Conservation (phyloP, 2,797 vertebrate genomes). For the Florisuga fusca region DNA sequence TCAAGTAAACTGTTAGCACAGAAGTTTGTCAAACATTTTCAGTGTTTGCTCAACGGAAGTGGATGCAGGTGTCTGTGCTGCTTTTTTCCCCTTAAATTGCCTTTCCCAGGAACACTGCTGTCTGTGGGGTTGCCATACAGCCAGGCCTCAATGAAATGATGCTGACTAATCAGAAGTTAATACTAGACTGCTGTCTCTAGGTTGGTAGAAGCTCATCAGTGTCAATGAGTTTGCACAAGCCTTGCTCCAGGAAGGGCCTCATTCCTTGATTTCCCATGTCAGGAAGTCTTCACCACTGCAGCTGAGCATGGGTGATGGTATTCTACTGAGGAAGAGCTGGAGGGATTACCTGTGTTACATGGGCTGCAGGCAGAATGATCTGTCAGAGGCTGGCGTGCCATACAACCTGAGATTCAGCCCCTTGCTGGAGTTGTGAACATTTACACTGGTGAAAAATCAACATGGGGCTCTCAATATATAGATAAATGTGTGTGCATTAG, state of each 20-base stretch:
- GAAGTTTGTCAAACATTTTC: background rate
- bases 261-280: background rate
- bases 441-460: background rate
- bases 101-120: background rate
- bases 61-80: background rate
- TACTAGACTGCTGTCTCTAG: background rate
- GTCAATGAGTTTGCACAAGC: background rate
- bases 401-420: background rate
- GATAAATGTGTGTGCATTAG: background rate
- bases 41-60: background rate
- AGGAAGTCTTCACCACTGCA: background rate
- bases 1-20: background rate
- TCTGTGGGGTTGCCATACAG: rapidly evolving
- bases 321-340: background rate
- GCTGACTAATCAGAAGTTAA: background rate
- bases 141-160: background rate
- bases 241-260: background rate
- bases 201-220: background rate
- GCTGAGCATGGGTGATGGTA: background rate
- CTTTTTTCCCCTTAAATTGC: background rate
- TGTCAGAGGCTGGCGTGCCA: background rate
- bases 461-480: background rate
- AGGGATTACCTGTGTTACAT: background rate
- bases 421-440: background rate
- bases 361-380: background rate